Conservation (phyloP, 2,888 invertebrate genomes). For the Parochlus steinenii region DNA sequence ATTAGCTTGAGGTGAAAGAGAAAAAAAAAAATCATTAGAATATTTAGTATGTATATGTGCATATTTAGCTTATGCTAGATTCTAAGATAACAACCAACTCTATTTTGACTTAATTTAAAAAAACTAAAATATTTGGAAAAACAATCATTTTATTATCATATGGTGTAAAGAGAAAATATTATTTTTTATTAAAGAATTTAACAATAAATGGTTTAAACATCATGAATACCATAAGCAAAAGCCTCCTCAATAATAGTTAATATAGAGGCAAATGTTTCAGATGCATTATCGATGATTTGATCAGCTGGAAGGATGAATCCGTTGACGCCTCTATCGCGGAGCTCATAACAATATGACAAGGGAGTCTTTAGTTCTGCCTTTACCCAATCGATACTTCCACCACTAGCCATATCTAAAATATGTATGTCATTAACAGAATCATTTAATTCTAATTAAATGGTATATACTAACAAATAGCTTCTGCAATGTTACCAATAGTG, state of each 20-base stretch:
- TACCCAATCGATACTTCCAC: conserved; percentile 29
- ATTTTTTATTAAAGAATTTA: too few species aligned
- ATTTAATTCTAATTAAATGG: neutral
- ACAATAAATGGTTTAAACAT: too few species aligned
- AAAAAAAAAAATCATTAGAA: too few species aligned
- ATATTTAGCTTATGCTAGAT: too few species aligned
- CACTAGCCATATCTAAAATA: conserved; percentile 21
- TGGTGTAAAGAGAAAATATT: too few species aligned
- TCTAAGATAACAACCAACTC: too few species aligned
- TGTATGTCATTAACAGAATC: neutral
- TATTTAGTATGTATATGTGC: too few species aligned
- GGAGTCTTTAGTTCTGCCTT: conserved; percentile 25
- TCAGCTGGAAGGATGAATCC: conserved; percentile 43
- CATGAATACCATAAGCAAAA: too few species aligned
- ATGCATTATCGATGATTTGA: conserved; percentile 36
- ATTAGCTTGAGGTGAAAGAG: too few species aligned
- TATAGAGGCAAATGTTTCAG: conserved; percentile 28
- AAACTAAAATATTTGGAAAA: too few species aligned
- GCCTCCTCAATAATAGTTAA: conserved; percentile 6
- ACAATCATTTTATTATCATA: too few species aligned
- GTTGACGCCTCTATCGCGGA: conserved; percentile 40
- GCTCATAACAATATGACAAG: conserved; percentile 28
- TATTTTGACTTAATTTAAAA: too few species aligned
- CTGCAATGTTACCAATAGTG: conserved; percentile 26
- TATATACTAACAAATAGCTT: conserved; percentile 6